A percentile compares a stretch with the other conserved stretches of the same genome.
These are phyloP conservation scores for Kuschelorhynchus macadamiae DNA, from an alignment of 2,888 invertebrate genomes.

Conservation along the genomic window DNA sequence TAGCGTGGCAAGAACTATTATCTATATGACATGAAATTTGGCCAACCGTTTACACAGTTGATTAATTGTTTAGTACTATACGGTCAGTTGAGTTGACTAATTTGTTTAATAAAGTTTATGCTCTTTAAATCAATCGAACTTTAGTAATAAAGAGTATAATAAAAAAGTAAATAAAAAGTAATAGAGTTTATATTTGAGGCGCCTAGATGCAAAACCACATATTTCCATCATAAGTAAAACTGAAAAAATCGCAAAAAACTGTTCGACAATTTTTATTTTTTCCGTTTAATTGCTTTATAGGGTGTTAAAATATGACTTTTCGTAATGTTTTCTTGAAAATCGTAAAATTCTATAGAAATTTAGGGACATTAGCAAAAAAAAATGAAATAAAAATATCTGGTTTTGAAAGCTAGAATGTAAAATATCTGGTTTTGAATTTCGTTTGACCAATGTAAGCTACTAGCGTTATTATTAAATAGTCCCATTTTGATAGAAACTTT, in stretches of 20 bases:
- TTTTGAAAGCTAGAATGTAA: constrained; percentile 2
- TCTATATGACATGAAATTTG: no score
- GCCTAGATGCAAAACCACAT: not conserved
- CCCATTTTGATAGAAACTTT: no score
- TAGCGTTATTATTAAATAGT: not conserved
- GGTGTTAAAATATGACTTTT: not conserved
- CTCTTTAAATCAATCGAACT: no score
- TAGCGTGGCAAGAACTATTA: no score
- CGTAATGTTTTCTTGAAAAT: not conserved
- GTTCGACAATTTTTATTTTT: not conserved
- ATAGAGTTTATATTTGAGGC: no score
- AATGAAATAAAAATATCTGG: constrained; percentile 2
- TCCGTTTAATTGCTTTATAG: not conserved
- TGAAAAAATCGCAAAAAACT: not conserved
- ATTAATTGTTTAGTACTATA: no score
- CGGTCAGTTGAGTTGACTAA: no score
- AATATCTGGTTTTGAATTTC: constrained; percentile 3
- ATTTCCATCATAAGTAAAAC: not conserved
- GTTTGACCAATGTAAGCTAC: not conserved
- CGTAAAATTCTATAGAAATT: not conserved
- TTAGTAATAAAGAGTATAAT: no score
- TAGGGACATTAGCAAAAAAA: not conserved
- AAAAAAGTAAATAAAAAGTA: no score
- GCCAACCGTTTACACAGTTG: no score
- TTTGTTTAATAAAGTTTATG: no score